Percentiles rank a stretch among this genome's conserved stretches.
These are phyloP conservation scores for Hemaris fuciformis DNA, from an alignment of 2,888 invertebrate genomes.

Conservation along the genomic window DNA sequence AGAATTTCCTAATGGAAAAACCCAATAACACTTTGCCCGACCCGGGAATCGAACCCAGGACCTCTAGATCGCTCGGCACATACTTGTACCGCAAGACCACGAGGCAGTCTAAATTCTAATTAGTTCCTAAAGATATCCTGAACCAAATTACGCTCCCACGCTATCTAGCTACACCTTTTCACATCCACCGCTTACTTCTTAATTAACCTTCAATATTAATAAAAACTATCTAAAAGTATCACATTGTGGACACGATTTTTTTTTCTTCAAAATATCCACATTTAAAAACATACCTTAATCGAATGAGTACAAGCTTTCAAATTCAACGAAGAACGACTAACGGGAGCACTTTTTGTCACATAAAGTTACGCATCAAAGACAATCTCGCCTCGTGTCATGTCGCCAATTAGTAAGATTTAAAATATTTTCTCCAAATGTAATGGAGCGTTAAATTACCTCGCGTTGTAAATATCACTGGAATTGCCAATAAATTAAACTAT, in stretches of 20 bases:
- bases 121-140: neutral
- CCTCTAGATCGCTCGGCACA: too few relatives aligned
- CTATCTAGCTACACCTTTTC: neutral
- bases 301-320: neutral
- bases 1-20: too few relatives aligned
- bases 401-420: slow-evolving; percentile 38
- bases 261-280: neutral
- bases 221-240: slow-evolving; percentile 7
- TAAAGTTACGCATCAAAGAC: neutral
- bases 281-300: neutral
- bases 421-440: slow-evolving; percentile 28
- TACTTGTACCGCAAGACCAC: too few relatives aligned
- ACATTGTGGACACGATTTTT: neutral
- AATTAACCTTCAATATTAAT: slow-evolving; percentile 6
- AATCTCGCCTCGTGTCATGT: slow-evolving; percentile 32
- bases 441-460: slow-evolving; percentile 23
- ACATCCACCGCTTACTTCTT: slow-evolving; percentile 1
- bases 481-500: slow-evolving; percentile 30
- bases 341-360: slow-evolving; percentile 9
- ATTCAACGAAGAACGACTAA: neutral
- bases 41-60: too few relatives aligned
- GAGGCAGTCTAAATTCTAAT: too few relatives aligned
- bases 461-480: slow-evolving; percentile 14
- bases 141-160: neutral
- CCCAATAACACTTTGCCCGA: too few relatives aligned